Conservation (phyloP, 2,797 vertebrate species). For the Holocentrus rufus region DNA sequence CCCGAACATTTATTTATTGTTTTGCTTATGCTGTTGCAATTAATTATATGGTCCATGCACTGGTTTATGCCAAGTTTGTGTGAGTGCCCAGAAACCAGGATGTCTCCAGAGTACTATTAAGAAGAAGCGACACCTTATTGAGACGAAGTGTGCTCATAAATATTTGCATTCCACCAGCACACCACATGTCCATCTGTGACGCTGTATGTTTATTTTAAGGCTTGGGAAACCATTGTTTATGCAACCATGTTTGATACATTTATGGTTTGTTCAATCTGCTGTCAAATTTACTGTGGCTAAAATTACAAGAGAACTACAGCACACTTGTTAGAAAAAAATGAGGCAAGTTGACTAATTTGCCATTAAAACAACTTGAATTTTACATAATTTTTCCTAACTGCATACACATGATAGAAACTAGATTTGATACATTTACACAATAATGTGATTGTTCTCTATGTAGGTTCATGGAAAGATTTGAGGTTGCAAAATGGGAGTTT, state of each 20-base stretch:
- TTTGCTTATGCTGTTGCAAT: background rate
- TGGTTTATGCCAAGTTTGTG: conserved; percentile 23
- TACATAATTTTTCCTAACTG: conserved; percentile 14
- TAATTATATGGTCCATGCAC: conserved; percentile 23
- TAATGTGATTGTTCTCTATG: background rate
- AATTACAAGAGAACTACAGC: background rate
- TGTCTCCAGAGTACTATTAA: conserved; percentile 11
- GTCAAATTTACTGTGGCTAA: conserved; percentile 4
- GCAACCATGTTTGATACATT: conserved; percentile 31
- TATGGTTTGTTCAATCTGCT: conserved; percentile 26
- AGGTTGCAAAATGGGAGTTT: background rate
- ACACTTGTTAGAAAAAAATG: background rate
- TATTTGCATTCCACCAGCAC: conserved; percentile 60
- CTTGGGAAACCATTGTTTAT: conserved; percentile 30
- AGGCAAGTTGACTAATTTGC: background rate
- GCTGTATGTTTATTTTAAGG: conserved; percentile 48
- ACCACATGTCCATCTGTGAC: conserved; percentile 44
- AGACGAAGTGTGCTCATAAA: conserved; percentile 42
- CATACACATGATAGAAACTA: conserved; percentile 3
- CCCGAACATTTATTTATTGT: conserved; percentile 8
- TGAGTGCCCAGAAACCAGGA: background rate
- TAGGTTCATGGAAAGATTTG: background rate
- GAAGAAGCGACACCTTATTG: conserved; percentile 22
- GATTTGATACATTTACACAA: background rate
- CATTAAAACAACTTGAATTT: background rate